Conservation (phyloP, 2,888 invertebrate genomes). For the Falcaria lacertinaria region DNA sequence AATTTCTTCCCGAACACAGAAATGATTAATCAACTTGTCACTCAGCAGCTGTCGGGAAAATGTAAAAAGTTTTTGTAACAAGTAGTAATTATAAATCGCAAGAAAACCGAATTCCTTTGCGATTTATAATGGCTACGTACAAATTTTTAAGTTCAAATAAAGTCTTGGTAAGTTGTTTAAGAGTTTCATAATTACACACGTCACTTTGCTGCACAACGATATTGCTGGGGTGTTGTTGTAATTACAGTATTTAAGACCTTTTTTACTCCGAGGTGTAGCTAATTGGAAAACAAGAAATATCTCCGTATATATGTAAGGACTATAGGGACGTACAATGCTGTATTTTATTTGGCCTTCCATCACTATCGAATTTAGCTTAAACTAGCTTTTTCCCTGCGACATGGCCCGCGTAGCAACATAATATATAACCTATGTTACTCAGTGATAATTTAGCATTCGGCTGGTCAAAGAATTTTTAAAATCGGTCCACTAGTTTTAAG, state of each 20-base stretch:
- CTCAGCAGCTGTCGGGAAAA: slow-evolving; percentile 38
- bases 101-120: slow-evolving; percentile 19
- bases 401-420: too few relatives aligned
- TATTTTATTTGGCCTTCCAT: too few relatives aligned
- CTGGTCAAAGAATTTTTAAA: too few relatives aligned
- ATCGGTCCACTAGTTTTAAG: too few relatives aligned
- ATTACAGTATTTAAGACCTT: background rate
- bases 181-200: slow-evolving; percentile 27
- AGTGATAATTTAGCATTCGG: too few relatives aligned
- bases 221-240: slow-evolving; percentile 10
- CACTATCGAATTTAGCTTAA: too few relatives aligned
- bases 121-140: slow-evolving; percentile 33
- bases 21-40: slow-evolving; percentile 48
- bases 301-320: background rate
- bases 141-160: slow-evolving; percentile 22
- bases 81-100: background rate
- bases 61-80: slow-evolving; percentile 40
- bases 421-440: too few relatives aligned
- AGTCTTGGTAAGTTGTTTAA: slow-evolving; percentile 26
- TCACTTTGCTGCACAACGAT: slow-evolving; percentile 15
- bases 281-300: background rate
- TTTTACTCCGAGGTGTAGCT: background rate
- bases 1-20: slow-evolving; percentile 36
- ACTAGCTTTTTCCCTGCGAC: too few relatives aligned
- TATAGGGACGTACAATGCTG: too few relatives aligned